These are phyloP conservation scores for Lumbricus terrestris DNA, from an alignment of 2,888 invertebrate species.

Conservation along the genomic window DNA sequence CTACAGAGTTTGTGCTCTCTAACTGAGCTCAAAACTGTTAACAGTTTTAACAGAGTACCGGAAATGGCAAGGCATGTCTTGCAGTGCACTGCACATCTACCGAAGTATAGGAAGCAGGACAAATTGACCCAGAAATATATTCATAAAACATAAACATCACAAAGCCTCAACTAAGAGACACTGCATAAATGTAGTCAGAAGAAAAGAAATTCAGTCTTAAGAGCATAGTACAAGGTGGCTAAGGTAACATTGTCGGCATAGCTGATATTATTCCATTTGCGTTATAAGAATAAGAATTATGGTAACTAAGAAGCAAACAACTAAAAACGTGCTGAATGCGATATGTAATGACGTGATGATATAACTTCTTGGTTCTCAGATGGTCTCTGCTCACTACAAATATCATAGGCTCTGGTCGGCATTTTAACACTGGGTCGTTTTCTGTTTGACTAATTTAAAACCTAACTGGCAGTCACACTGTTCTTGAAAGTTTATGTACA, in stretches of 20 bases:
- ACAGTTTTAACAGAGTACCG: too few relatives aligned
- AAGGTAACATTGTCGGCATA: not conserved
- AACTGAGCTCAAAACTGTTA: too few relatives aligned
- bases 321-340: too few relatives aligned
- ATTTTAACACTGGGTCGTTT: not conserved
- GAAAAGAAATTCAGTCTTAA: not conserved
- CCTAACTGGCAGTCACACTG: not conserved
- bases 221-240: not conserved
- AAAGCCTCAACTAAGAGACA: not conserved
- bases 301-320: too few relatives aligned
- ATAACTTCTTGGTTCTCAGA: not conserved
- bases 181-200: not conserved
- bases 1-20: too few relatives aligned
- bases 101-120: too few relatives aligned
- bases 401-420: not conserved
- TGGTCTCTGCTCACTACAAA: not conserved
- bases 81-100: too few relatives aligned
- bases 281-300: too few relatives aligned
- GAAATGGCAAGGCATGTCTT: too few relatives aligned
- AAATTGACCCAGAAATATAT: too few relatives aligned
- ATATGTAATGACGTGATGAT: not conserved
- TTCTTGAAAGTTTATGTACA: not conserved
- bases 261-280: too few relatives aligned
- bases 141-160: not conserved
- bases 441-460: not conserved